Conservation (phyloP, 2,888 invertebrate genomes). For the Hirudinaria manillensis region DNA sequence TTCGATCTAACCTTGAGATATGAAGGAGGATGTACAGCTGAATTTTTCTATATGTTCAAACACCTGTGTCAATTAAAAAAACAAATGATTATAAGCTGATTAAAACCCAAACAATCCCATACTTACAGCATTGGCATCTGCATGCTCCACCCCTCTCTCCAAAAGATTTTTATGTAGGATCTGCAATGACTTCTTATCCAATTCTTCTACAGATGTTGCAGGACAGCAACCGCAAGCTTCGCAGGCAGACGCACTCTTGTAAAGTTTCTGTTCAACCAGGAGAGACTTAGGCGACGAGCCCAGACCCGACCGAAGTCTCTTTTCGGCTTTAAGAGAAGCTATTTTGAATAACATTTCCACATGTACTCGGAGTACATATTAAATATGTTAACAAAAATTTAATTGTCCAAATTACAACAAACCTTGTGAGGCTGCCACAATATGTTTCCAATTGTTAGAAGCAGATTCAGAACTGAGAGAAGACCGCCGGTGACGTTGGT, state of each 20-base stretch:
- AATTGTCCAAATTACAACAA: no score
- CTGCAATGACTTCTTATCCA: slow-evolving; percentile 8
- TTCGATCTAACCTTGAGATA: slow-evolving; percentile 4
- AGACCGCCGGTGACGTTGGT: neutral
- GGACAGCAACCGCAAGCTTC: slow-evolving; percentile 5
- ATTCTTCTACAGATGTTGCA: neutral
- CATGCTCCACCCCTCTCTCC: neutral
- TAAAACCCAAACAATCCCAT: neutral
- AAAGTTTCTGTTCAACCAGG: neutral
- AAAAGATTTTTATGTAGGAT: neutral
- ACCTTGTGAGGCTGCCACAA: neutral
- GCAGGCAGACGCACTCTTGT: neutral
- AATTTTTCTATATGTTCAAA: slow-evolving; percentile 11
- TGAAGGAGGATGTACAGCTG: neutral
- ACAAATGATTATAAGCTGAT: neutral
- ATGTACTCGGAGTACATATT: neutral
- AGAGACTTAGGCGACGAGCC: slow-evolving; percentile 2
- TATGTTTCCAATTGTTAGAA: neutral
- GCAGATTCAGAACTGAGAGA: slow-evolving; percentile 3
- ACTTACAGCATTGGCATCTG: slow-evolving; percentile 1
- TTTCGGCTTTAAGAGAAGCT: neutral
- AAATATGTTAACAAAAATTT: neutral
- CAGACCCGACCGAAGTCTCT: neutral
- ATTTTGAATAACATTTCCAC: neutral
- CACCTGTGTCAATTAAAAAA: neutral